Conservation (phyloP, 2,113 vertebrate species). For the Danio rerio region DNA sequence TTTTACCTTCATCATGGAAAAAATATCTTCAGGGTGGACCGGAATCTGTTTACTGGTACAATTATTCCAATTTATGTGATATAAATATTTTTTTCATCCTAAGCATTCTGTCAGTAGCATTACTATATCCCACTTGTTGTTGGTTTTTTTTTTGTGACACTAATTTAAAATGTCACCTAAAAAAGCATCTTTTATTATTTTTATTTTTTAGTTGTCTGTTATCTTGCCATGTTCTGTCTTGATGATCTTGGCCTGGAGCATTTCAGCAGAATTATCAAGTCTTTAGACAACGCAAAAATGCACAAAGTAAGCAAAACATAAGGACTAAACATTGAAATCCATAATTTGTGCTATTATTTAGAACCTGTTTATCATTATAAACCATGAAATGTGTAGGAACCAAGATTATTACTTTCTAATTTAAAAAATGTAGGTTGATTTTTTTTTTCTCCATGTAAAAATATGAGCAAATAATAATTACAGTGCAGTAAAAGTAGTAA, state of each 20-base stretch:
- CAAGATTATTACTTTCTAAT: too few relatives aligned
- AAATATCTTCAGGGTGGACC: slow-evolving; percentile 72
- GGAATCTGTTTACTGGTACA: slow-evolving; percentile 82
- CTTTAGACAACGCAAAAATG: slow-evolving; percentile 81
- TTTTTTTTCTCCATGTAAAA: too few relatives aligned
- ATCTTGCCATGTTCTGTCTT: slow-evolving; percentile 84
- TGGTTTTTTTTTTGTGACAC: neutral
- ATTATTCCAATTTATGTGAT: slow-evolving; percentile 27
- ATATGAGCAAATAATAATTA: too few relatives aligned
- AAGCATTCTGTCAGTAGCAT: neutral
- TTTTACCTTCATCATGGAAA: slow-evolving; percentile 81
- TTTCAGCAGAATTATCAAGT: slow-evolving; percentile 83
- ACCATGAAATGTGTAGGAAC: neutral
- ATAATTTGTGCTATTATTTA: neutral
- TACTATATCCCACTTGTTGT: neutral
- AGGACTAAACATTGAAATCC: neutral
- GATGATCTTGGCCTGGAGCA: slow-evolving; percentile 82
- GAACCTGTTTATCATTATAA: neutral
- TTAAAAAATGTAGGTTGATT: too few relatives aligned
- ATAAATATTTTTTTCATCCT: neutral
- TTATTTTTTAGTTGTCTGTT: slow-evolving; percentile 84
- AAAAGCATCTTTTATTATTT: slow-evolving; percentile 28
- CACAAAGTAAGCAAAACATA: slow-evolving; percentile 75
- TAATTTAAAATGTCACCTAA: neutral
- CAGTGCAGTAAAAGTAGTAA: too few relatives aligned